Evolutionary conservation across 2,797 vertebrate species (phyloP).

Genomic region (Alosa sapidissima): DNA sequence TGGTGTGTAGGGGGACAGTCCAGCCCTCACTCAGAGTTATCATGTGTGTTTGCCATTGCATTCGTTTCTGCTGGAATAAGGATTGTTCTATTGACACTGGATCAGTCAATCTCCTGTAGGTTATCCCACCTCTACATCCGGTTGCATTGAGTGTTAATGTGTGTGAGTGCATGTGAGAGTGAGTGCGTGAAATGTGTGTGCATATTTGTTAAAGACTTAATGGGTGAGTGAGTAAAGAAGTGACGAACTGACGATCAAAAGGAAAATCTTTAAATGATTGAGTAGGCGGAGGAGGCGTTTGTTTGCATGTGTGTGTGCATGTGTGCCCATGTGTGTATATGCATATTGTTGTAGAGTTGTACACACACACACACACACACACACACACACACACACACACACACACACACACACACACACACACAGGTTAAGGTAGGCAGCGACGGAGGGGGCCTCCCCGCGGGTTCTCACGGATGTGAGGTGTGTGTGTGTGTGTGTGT

Average conservation of each 20-base stretch:
- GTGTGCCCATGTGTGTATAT: not conserved
- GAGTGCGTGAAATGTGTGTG: not conserved
- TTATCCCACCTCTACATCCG: not conserved
- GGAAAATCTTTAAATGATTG: not conserved
- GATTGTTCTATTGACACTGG: not conserved
- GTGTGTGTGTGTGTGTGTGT: not conserved
- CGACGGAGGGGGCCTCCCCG: not conserved
- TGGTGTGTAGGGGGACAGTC: not conserved
- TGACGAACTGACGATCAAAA: not conserved
- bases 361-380: not conserved
- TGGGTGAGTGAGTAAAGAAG: not conserved
- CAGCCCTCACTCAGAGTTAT: no score
- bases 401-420: not conserved
- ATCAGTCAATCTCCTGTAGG: not conserved
- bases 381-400: not conserved
- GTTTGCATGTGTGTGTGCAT: not conserved
- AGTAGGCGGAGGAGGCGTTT: not conserved
- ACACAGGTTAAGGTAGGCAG: not conserved
- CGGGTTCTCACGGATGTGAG: slow-evolving; percentile 1
- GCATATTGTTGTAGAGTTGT: not conserved
- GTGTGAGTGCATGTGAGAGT: not conserved
- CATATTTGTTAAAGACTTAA: not conserved
- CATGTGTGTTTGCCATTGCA: no score
- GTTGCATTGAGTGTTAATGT: not conserved
- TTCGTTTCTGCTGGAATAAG: not conserved